Conservation (phyloP, 2,888 invertebrate genomes). For the Rhagium mordax region DNA sequence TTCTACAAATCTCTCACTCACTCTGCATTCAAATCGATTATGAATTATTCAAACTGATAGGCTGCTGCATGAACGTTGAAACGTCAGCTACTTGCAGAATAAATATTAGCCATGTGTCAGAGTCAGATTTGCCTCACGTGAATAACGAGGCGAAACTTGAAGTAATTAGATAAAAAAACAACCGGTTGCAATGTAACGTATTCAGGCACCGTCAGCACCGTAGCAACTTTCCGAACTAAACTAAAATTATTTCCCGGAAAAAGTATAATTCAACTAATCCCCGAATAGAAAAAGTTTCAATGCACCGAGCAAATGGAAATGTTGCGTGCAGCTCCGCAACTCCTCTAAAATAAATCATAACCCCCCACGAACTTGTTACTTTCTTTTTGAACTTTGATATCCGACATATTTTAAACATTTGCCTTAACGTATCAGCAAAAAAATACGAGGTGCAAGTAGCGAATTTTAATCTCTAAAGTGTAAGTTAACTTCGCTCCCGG, state of each 20-base stretch:
- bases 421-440: slow-evolving; percentile 5
- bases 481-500: slow-evolving; percentile 20
- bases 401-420: slow-evolving; percentile 27
- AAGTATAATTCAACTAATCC: slow-evolving; percentile 21
- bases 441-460: slow-evolving; percentile 12
- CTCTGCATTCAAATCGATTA: neutral
- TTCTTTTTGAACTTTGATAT: slow-evolving; percentile 23
- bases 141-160: slow-evolving; percentile 17
- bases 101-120: slow-evolving; percentile 26
- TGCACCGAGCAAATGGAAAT: slow-evolving; percentile 22
- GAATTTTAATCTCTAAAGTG: slow-evolving; percentile 36
- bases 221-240: neutral
- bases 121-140: slow-evolving; percentile 26
- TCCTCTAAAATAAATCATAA: slow-evolving; percentile 31
- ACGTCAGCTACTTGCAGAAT: neutral
- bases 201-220: neutral
- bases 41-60: slow-evolving; percentile 28
- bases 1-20: no score
- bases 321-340: slow-evolving; percentile 1
- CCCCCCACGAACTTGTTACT: slow-evolving; percentile 30
- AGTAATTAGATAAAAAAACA: slow-evolving; percentile 10
- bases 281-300: slow-evolving; percentile 19
- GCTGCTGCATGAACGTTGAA: neutral
- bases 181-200: neutral
- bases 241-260: slow-evolving; percentile 4